Evolutionary conservation across 2,888 invertebrate species (phyloP).

Genomic region (Isotomurus palustris): DNA sequence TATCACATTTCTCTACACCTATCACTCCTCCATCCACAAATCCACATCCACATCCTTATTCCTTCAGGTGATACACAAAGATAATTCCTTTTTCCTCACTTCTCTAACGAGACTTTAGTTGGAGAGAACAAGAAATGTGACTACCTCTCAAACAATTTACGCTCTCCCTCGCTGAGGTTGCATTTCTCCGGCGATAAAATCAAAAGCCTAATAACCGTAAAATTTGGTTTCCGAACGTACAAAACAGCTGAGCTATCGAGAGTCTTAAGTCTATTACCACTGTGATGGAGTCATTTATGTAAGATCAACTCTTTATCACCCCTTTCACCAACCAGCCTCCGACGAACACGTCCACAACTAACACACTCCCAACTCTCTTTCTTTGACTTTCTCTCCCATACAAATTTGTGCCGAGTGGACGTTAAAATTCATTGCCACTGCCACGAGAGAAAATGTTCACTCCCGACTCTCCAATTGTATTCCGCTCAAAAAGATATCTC

Average conservation of each 20-base stretch:
- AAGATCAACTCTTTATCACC: conserved; percentile 8
- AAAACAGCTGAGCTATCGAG: background rate
- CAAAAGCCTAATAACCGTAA: conserved; percentile 14
- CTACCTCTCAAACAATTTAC: background rate
- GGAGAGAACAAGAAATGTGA: background rate
- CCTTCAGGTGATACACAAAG: background rate
- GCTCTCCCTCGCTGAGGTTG: conserved; percentile 2
- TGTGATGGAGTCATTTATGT: conserved; percentile 9
- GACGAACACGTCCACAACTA: background rate
- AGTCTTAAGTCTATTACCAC: background rate
- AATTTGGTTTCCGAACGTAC: conserved; percentile 7
- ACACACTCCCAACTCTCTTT: too few relatives aligned
- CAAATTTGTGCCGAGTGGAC: too few relatives aligned
- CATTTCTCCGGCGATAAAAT: conserved; percentile 11
- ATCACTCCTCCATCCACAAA: background rate
- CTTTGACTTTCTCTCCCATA: too few relatives aligned
- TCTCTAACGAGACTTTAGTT: too few relatives aligned
- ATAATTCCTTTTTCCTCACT: background rate
- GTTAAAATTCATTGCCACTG: conserved; percentile 6
- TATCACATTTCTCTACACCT: background rate
- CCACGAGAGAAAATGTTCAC: background rate
- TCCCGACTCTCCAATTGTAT: background rate
- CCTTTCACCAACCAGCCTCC: background rate
- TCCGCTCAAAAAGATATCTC: too few relatives aligned
- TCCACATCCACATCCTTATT: background rate